phyloP scores from a whole-genome alignment of 2,888 invertebrate species.

The Unio delphinus region DNA sequence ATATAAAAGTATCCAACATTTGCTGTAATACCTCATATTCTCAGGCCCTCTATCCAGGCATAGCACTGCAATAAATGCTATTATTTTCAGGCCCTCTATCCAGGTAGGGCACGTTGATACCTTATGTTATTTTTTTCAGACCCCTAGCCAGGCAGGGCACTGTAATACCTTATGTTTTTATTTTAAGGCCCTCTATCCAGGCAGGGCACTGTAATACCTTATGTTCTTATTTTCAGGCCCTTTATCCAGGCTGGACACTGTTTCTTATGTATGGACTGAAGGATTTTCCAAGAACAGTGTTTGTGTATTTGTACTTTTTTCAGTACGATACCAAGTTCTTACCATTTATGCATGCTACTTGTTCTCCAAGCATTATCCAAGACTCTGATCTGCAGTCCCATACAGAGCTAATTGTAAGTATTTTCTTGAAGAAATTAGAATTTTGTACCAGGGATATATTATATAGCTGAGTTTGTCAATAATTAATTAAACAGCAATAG shows the following conservation, averaged over 20 bases:
- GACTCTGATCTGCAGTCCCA: neutral
- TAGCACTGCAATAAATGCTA: neutral
- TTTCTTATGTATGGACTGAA: conserved; percentile 59
- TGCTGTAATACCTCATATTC: conserved; percentile 6
- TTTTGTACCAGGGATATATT: too few relatives aligned
- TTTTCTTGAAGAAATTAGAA: too few relatives aligned
- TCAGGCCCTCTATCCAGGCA: conserved; percentile 32
- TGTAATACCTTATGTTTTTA: neutral
- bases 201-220: neutral
- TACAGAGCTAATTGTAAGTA: neutral
- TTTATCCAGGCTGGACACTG: conserved; percentile 53
- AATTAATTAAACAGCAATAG: too few relatives aligned
- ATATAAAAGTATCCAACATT: too few relatives aligned
- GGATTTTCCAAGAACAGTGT: conserved; percentile 52
- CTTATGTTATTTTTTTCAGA: neutral
- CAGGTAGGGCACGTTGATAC: conserved; percentile 43
- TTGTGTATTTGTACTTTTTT: conserved; percentile 55
- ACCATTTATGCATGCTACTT: conserved; percentile 53
- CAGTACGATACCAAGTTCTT: conserved; percentile 57
- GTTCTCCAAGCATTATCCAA: conserved; percentile 10
- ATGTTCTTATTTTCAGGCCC: conserved; percentile 39
- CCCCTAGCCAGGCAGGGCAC: neutral
- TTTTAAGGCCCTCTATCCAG: conserved; percentile 40
- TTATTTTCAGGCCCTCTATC: conserved; percentile 53
- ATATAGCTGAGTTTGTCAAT: too few relatives aligned